These are phyloP conservation scores for Thaumetopoea pityocampa DNA, from an alignment of 1,140 invertebrate species.

Conservation along the genomic window DNA sequence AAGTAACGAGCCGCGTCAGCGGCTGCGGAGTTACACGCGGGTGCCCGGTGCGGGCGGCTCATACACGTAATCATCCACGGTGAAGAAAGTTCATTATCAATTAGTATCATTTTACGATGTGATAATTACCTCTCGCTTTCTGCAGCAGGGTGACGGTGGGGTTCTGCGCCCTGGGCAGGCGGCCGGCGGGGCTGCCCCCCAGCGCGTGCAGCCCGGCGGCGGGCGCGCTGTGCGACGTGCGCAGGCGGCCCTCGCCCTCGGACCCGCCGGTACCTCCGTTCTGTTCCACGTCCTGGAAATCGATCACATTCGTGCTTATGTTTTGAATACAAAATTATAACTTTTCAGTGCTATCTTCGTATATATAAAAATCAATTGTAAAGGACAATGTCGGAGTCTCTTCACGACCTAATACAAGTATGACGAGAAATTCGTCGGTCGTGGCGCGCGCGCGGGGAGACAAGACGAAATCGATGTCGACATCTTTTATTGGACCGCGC, in stretches of 20 bases:
- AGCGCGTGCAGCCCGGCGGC: slow-evolving; percentile 78
- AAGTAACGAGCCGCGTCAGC: too few species aligned
- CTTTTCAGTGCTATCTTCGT: not conserved
- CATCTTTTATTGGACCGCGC: too few species aligned
- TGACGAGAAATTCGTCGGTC: too few species aligned
- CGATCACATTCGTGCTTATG: not conserved
- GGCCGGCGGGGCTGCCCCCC: slow-evolving; percentile 44
- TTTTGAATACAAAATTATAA: slow-evolving; percentile 8
- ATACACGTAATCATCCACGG: too few species aligned
- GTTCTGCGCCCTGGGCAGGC: slow-evolving; percentile 87
- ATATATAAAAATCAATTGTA: slow-evolving; percentile 1
- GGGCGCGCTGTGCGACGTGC: slow-evolving; percentile 81
- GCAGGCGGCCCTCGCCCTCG: slow-evolving; percentile 74
- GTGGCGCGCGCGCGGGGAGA: too few species aligned
- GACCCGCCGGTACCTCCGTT: slow-evolving; percentile 58
- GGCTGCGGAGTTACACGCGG: too few species aligned
- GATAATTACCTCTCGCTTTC: slow-evolving; percentile 87
- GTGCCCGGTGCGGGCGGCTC: too few species aligned
- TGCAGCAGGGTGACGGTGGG: slow-evolving; percentile 92
- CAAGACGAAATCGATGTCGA: too few species aligned
- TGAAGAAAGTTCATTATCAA: too few species aligned
- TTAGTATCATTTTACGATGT: too few species aligned
- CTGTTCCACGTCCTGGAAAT: slow-evolving; percentile 55
- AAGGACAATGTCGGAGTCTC: too few species aligned
- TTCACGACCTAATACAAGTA: too few species aligned